A percentile compares a stretch with the other conserved stretches of the same genome.
These are phyloP conservation scores for Dasypus novemcinctus DNA, from an alignment of 2,113 vertebrate genomes.

Conservation along the genomic window DNA sequence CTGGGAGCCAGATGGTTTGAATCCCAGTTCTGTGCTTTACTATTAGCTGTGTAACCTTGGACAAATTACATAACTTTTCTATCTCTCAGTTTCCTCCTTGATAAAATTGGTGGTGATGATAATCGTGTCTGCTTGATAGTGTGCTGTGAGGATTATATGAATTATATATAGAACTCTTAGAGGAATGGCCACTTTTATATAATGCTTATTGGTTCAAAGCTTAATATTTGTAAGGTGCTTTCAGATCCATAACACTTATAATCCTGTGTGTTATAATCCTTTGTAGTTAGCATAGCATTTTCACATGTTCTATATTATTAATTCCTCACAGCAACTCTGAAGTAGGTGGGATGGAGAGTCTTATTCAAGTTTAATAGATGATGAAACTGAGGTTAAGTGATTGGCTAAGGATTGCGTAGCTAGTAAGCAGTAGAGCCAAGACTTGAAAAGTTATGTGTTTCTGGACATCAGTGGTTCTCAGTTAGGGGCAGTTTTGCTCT, in stretches of 20 bases:
- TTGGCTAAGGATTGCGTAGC: background rate
- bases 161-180: background rate
- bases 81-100: background rate
- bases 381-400: background rate
- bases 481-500: background rate
- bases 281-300: background rate
- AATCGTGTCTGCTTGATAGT: conserved; percentile 5
- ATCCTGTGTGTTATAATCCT: background rate
- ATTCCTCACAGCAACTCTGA: conserved; percentile 28
- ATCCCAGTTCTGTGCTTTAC: background rate
- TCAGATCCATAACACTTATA: background rate
- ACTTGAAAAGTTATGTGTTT: background rate
- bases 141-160: background rate
- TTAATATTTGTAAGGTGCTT: conserved; percentile 28
- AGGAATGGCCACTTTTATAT: background rate
- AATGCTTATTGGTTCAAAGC: background rate
- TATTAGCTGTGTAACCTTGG: background rate
- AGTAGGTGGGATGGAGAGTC: background rate
- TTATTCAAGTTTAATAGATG: background rate
- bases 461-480: background rate
- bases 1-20: background rate
- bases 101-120: background rate
- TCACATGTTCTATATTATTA: background rate
- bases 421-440: too few species aligned
- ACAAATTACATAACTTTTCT: background rate